Evolutionary conservation across 1,140 invertebrate species (phyloP).

Genomic region (Drosophila kepulauana): DNA sequence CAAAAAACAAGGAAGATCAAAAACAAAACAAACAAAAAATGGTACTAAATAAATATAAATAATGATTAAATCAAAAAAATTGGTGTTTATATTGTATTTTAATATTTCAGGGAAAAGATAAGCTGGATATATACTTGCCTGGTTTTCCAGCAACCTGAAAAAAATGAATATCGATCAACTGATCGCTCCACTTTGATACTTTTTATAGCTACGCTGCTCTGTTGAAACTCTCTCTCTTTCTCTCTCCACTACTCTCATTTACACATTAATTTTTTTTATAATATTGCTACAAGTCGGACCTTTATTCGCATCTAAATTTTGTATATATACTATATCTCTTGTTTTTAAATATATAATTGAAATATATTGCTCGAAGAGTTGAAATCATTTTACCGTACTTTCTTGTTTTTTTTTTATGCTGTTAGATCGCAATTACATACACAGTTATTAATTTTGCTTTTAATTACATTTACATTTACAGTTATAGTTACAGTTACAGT

Average conservation of each 20-base stretch:
- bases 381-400: conserved; percentile 19
- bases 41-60: conserved; percentile 58
- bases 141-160: too few relatives aligned
- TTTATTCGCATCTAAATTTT: conserved; percentile 59
- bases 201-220: too few relatives aligned
- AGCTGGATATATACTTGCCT: too few relatives aligned
- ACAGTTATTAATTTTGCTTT: conserved; percentile 54
- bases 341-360: conserved; percentile 61
- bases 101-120: not conserved
- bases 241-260: too few relatives aligned
- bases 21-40: conserved; percentile 35
- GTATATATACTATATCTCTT: conserved; percentile 46
- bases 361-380: conserved; percentile 72
- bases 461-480: conserved; percentile 61
- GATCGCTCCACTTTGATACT: too few relatives aligned
- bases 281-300: conserved; percentile 77
- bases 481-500: conserved; percentile 55
- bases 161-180: too few relatives aligned
- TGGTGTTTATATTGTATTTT: conserved; percentile 14
- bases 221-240: too few relatives aligned
- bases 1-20: conserved; percentile 18
- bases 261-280: conserved; percentile 31
- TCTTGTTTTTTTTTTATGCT: conserved; percentile 42
- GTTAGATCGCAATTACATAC: conserved; percentile 69
- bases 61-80: conserved; percentile 59